Conservation (phyloP, 2,113 vertebrate species). For the Scopus umbretta region DNA sequence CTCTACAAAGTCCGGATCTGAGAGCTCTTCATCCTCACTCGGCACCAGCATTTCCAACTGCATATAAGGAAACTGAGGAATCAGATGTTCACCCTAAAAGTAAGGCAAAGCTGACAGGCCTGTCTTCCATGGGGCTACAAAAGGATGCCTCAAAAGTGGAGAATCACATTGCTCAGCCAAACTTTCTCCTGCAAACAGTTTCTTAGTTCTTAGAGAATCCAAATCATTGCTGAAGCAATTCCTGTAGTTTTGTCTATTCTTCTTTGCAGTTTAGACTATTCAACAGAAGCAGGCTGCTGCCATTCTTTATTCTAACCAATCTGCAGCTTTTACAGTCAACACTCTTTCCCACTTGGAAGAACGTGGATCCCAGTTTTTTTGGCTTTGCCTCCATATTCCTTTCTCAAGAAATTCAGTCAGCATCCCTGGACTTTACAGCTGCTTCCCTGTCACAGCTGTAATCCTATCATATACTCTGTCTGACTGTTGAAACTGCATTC, state of each 20-base stretch:
- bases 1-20: background rate
- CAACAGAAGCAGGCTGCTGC: background rate
- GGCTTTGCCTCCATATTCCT: background rate
- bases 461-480: background rate
- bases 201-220: background rate
- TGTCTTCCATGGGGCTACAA: background rate
- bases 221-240: background rate
- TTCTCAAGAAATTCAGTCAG: background rate
- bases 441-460: background rate
- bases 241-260: background rate
- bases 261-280: background rate
- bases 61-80: background rate
- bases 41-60: background rate
- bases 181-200: background rate
- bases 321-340: background rate
- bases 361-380: background rate
- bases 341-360: background rate
- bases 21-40: background rate
- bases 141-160: background rate
- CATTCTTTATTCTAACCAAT: background rate
- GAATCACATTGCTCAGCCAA: background rate
- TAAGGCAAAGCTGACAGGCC: background rate
- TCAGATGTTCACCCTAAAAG: background rate
- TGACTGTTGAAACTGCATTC: background rate
- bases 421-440: background rate